Percentiles rank a stretch among this genome's conserved stretches.
phyloP scores from a whole-genome alignment of 2,888 invertebrate species.

The Notocelia uddmanniana region DNA sequence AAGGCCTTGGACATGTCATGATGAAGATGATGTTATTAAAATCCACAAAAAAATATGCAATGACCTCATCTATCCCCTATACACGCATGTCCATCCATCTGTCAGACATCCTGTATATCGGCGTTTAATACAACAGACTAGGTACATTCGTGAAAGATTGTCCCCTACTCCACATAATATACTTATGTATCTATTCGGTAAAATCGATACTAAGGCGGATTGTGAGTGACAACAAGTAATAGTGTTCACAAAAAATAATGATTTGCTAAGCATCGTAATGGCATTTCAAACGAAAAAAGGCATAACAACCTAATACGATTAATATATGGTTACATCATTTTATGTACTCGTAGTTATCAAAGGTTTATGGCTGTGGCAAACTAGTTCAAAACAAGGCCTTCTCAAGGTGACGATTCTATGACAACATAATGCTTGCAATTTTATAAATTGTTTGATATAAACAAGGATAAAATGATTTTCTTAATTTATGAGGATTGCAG shows the following conservation, averaged over 20 bases:
- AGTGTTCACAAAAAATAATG: neutral
- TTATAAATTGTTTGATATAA: slow-evolving; percentile 12
- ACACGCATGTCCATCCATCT: too few relatives aligned
- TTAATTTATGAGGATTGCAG: too few relatives aligned
- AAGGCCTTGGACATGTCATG: too few relatives aligned
- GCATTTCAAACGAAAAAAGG: neutral
- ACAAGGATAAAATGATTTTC: slow-evolving; percentile 4
- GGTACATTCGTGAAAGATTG: too few relatives aligned
- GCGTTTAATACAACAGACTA: neutral
- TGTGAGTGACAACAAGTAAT: neutral
- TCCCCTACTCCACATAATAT: too few relatives aligned
- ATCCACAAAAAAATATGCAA: too few relatives aligned
- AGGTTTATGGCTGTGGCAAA: neutral
- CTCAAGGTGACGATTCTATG: slow-evolving; percentile 13
- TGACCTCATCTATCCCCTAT: too few relatives aligned
- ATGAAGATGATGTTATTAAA: too few relatives aligned
- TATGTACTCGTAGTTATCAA: neutral
- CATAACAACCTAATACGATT: neutral
- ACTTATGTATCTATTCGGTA: neutral
- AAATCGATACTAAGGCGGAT: neutral
- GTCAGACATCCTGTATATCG: neutral
- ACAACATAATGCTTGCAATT: slow-evolving; percentile 20
- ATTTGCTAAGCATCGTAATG: neutral
- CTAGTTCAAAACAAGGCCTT: slow-evolving; percentile 6
- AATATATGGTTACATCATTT: neutral